phyloP scores from a whole-genome alignment of 2,797 vertebrate genomes.

The Emys orbicularis region DNA sequence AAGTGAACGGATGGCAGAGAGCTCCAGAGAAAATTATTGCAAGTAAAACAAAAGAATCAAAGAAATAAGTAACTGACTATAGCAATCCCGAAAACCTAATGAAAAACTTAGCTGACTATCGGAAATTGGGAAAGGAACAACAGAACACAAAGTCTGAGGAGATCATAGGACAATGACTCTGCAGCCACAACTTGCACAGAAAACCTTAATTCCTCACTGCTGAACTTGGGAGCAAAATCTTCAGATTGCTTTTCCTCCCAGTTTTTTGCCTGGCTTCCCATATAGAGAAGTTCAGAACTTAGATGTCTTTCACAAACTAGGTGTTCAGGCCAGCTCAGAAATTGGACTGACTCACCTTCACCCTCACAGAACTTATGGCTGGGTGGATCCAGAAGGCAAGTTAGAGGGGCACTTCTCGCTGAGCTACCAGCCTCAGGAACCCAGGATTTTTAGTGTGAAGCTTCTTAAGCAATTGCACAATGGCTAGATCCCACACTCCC shows the following conservation, averaged over 20 bases:
- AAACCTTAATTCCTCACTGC: not conserved
- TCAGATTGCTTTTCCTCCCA: not conserved
- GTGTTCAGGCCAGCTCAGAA: not conserved
- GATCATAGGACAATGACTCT: not conserved
- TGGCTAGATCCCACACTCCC: fast-evolving
- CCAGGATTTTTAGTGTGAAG: not conserved
- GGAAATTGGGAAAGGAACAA: slow-evolving; percentile 9
- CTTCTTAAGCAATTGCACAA: not conserved
- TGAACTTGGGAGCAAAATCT: not conserved
- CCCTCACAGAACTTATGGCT: not conserved
- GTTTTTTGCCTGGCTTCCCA: not conserved
- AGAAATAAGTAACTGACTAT: not conserved
- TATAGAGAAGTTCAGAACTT: not conserved
- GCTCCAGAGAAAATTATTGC: not conserved
- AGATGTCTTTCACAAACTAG: not conserved
- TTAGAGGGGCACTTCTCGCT: not conserved
- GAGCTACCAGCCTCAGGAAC: not conserved
- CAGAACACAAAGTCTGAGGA: not conserved
- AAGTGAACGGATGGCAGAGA: not conserved
- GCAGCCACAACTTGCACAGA: not conserved
- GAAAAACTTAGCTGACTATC: not conserved
- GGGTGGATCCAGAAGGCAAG: not conserved
- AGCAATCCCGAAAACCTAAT: not conserved
- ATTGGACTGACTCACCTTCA: fast-evolving
- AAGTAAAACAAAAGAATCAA: not conserved